Percentiles rank a stretch among this genome's conserved stretches.
These are phyloP conservation scores for Clupea harengus DNA, from an alignment of 2,113 vertebrate genomes.

Conservation along the genomic window DNA sequence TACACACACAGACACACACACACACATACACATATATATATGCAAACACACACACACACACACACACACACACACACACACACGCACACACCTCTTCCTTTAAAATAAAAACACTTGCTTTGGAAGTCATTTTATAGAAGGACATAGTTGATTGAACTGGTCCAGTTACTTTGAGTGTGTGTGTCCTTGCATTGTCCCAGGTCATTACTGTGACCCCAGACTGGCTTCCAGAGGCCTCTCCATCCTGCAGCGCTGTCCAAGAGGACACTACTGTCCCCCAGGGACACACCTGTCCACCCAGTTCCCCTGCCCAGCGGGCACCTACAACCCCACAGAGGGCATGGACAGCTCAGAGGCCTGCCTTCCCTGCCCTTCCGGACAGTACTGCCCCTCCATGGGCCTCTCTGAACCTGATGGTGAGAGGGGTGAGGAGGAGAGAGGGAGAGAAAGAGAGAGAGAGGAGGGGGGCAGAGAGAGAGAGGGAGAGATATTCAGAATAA, in stretches of 20 bases:
- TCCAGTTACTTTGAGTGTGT: neutral
- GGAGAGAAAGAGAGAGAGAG: neutral
- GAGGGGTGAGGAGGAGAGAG: neutral
- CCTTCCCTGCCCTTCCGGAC: conserved; percentile 77
- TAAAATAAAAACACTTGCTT: no score
- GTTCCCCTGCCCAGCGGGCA: conserved; percentile 80
- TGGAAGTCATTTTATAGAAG: no score
- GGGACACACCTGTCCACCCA: conserved; percentile 74
- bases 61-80: no score
- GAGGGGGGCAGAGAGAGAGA: neutral
- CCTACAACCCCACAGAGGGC: conserved; percentile 72
- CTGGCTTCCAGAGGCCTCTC: conserved; percentile 65
- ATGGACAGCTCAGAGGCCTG: conserved; percentile 67
- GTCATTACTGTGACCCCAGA: conserved; percentile 82
- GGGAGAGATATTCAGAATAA: neutral
- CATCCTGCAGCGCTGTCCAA: conserved; percentile 74
- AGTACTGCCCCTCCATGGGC: conserved; percentile 77
- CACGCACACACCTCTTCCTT: no score
- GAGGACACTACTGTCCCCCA: conserved; percentile 83
- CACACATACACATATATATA: no score
- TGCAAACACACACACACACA: no score
- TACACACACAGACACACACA: no score
- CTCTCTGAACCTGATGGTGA: conserved; percentile 81
- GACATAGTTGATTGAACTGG: no score
- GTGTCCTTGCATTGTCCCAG: conserved; percentile 59